Percentiles rank a stretch among this genome's conserved stretches.
Conservation (phyloP, 2,888 invertebrate species). For the Atrina japonica region DNA sequence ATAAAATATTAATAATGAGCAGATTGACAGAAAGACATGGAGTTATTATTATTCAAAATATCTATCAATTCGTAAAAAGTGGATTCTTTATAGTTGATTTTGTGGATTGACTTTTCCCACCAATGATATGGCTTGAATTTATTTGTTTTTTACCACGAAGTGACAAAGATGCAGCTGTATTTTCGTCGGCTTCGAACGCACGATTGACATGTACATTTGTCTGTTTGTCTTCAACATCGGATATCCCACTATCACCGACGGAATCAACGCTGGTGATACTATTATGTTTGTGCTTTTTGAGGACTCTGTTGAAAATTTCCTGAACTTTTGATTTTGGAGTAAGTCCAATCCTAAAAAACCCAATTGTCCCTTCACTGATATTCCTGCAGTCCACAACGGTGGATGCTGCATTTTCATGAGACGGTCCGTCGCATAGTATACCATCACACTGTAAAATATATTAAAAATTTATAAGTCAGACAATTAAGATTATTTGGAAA, state of each 20-base stretch:
- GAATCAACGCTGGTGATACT: background rate
- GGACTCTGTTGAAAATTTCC: constrained; percentile 57
- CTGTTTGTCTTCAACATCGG: background rate
- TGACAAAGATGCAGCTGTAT: background rate
- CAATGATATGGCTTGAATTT: background rate
- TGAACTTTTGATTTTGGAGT: constrained; percentile 61
- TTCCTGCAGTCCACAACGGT: constrained; percentile 67
- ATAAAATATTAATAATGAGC: too few species aligned
- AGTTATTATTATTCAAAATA: too few species aligned
- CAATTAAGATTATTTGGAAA: background rate
- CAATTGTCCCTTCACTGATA: constrained; percentile 56
- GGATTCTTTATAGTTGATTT: too few species aligned
- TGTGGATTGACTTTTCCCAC: background rate
- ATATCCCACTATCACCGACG: constrained; percentile 3
- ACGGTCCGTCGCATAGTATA: constrained; percentile 64
- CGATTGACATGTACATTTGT: background rate
- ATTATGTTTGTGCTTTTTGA: constrained; percentile 27
- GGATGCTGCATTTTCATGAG: constrained; percentile 64
- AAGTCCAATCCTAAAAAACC: constrained; percentile 66
- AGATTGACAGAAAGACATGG: too few species aligned
- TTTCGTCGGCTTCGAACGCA: background rate
- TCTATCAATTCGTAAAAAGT: too few species aligned
- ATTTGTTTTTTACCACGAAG: background rate
- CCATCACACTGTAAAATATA: constrained; percentile 59
- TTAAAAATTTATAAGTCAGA: constrained; percentile 17